Percentiles rank a stretch among this genome's conserved stretches.
Evolutionary conservation across 2,888 invertebrate genomes (phyloP).

Genomic region (Scelioninae gen. 2): DNA sequence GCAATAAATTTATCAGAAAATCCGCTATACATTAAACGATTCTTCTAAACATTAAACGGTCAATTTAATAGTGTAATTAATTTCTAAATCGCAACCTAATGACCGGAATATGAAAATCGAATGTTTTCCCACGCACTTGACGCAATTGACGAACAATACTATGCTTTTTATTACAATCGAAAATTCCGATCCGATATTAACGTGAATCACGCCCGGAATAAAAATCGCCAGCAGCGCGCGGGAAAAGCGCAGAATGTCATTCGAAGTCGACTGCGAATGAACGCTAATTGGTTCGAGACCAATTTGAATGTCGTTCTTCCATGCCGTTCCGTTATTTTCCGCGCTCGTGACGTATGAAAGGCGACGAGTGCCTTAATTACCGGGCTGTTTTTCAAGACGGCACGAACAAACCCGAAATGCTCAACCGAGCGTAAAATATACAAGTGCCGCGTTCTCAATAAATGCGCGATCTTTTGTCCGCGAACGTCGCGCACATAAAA

Average conservation of each 20-base stretch:
- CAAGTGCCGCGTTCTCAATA: conserved; percentile 16
- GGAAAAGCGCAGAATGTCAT: conserved; percentile 44
- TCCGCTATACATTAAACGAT: no score
- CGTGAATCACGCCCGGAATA: conserved; percentile 44
- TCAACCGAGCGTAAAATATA: conserved; percentile 26
- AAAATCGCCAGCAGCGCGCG: conserved; percentile 36
- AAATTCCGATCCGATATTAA: conserved; percentile 47
- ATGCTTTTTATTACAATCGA: conserved; percentile 47
- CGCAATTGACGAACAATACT: conserved; percentile 33
- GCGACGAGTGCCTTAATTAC: conserved; percentile 45
- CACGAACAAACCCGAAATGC: conserved; percentile 13
- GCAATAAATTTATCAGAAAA: no score
- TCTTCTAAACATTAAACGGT: no score
- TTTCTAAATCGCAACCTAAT: no score
- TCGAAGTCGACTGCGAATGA: conserved; percentile 34
- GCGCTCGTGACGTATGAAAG: conserved; percentile 38
- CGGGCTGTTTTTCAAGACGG: conserved; percentile 33
- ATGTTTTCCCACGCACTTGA: background rate
- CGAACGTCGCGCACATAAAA: conserved; percentile 22
- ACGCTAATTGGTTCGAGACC: conserved; percentile 51
- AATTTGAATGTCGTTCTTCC: conserved; percentile 42
- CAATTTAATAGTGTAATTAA: no score
- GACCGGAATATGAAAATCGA: background rate
- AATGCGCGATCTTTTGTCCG: conserved; percentile 16
- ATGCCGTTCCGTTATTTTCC: conserved; percentile 20